These are phyloP conservation scores for Drosophila acutilabella DNA, from an alignment of 2,888 invertebrate species.

Conservation along the genomic window DNA sequence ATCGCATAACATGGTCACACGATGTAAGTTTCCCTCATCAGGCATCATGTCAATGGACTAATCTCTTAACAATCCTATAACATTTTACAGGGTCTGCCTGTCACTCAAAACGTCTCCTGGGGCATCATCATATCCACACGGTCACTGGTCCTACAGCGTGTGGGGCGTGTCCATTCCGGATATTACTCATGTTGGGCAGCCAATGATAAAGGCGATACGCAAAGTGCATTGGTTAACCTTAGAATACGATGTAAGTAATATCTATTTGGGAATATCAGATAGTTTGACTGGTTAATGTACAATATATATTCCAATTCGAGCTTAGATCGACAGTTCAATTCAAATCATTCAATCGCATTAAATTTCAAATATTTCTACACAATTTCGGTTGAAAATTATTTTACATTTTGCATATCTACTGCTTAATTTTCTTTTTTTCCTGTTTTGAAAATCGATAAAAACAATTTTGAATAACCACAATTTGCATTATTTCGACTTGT, in stretches of 20 bases:
- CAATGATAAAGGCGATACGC: slow-evolving; percentile 93
- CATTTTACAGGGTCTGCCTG: slow-evolving; percentile 88
- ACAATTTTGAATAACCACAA: slow-evolving; percentile 24
- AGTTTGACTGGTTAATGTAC: no score
- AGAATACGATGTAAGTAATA: slow-evolving; percentile 92
- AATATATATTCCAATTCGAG: no score
- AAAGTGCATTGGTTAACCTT: slow-evolving; percentile 90
- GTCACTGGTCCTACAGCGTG: slow-evolving; percentile 93
- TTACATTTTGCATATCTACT: not conserved
- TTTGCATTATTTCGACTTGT: slow-evolving; percentile 17
- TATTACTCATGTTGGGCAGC: slow-evolving; percentile 93
- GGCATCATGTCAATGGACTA: not conserved
- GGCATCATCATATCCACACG: slow-evolving; percentile 95
- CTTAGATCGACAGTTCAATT: not conserved
- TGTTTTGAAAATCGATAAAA: slow-evolving; percentile 10
- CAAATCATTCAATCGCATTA: not conserved
- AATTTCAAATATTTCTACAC: not conserved
- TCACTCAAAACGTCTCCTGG: slow-evolving; percentile 92
- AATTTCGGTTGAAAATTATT: not conserved
- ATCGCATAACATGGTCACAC: slow-evolving; percentile 91
- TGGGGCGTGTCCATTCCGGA: slow-evolving; percentile 92
- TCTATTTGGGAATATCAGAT: not conserved
- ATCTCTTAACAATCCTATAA: slow-evolving; percentile 2
- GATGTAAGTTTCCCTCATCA: slow-evolving; percentile 86
- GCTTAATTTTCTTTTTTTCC: not conserved